phyloP scores from a whole-genome alignment of 1,140 invertebrate genomes.

The Bombus picipes region DNA sequence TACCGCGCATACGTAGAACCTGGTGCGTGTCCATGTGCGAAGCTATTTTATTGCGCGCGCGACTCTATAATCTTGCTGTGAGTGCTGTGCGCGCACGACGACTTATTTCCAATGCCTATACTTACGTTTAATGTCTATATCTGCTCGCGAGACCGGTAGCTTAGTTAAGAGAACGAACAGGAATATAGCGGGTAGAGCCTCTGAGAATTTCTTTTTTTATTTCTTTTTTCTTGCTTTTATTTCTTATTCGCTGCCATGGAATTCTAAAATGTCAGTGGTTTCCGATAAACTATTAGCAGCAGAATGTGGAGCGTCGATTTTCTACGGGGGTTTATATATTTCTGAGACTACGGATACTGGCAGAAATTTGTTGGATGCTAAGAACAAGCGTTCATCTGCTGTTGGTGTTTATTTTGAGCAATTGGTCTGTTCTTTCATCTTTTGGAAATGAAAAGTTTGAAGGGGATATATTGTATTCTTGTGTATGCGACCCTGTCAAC shows the following conservation, averaged over 20 bases:
- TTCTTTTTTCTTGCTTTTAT: not conserved
- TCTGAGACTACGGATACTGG: not conserved
- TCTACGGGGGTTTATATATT: not conserved
- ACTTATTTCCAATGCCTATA: conserved; percentile 46
- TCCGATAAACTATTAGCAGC: not conserved
- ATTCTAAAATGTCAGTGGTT: not conserved
- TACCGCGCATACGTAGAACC: conserved; percentile 40
- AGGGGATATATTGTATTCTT: too few species aligned
- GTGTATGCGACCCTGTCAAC: too few species aligned
- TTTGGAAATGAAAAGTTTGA: not conserved
- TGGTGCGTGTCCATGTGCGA: conserved; percentile 34
- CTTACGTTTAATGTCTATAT: conserved; percentile 56
- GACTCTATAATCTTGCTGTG: conserved; percentile 54
- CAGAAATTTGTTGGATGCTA: not conserved
- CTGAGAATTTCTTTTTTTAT: too few species aligned
- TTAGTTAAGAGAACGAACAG: conserved; percentile 1
- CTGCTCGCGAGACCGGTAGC: conserved; percentile 18
- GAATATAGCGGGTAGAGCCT: not conserved
- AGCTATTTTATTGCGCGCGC: conserved; percentile 54
- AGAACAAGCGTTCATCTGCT: not conserved
- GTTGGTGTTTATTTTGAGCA: not conserved
- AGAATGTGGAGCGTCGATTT: not conserved
- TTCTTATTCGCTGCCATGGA: not conserved
- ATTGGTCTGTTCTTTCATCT: not conserved
- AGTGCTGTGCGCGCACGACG: conserved; percentile 13